These are phyloP conservation scores for Asobara japonica DNA, from an alignment of 1,140 invertebrate species.

Conservation along the genomic window DNA sequence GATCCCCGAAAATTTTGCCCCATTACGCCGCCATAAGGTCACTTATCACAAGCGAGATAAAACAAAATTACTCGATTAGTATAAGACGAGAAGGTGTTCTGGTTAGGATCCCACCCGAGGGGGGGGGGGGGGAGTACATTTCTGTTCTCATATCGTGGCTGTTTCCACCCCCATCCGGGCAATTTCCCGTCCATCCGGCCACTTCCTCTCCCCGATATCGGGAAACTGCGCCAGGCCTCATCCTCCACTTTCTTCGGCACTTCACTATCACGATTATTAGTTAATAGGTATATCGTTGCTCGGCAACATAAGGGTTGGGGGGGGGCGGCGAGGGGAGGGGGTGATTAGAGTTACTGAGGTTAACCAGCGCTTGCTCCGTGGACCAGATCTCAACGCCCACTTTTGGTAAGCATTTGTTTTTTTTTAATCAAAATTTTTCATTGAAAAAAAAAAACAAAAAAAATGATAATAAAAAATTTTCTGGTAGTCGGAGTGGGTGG, in stretches of 20 bases:
- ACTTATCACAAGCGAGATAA: not conserved
- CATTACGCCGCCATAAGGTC: too few species aligned
- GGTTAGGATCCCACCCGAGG: not conserved
- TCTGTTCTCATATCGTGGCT: not conserved
- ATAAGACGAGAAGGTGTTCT: slow-evolving; percentile 5
- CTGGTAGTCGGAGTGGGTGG: too few species aligned
- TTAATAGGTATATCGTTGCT: slow-evolving; percentile 23
- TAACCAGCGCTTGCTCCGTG: not conserved
- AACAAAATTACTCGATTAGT: not conserved
- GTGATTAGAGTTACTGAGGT: not conserved
- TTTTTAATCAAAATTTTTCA: too few species aligned
- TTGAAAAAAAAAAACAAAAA: too few species aligned
- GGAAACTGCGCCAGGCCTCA: not conserved
- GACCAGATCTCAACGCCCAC: too few species aligned
- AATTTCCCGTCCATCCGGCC: not conserved
- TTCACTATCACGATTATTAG: slow-evolving; percentile 21
- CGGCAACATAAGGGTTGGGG: too few species aligned
- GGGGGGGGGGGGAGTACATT: not conserved
- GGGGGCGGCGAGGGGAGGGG: slow-evolving; percentile 4
- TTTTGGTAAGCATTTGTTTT: too few species aligned
- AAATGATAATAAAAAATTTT: too few species aligned
- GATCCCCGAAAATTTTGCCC: too few species aligned
- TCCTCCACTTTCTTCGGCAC: not conserved
- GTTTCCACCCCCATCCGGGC: not conserved
- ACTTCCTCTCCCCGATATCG: not conserved